A percentile compares a stretch with the other conserved stretches of the same genome.
phyloP scores from a whole-genome alignment of 2,113 vertebrate species.

The Panthera uncia region DNA sequence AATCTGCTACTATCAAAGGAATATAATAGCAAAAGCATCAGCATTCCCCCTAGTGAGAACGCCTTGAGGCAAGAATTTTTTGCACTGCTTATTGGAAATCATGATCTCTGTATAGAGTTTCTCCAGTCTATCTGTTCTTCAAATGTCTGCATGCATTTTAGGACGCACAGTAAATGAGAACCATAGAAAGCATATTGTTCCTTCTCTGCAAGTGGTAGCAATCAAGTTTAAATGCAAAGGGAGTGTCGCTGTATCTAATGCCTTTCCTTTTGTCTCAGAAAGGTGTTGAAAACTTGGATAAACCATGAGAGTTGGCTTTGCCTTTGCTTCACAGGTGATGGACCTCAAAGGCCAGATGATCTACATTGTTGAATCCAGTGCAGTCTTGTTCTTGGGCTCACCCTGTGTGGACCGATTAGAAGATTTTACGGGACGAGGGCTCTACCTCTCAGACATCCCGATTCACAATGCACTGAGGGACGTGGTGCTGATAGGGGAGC shows the following conservation, averaged over 20 bases:
- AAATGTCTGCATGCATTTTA: not conserved
- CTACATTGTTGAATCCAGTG: slow-evolving; percentile 95
- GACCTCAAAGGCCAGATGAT: slow-evolving; percentile 99
- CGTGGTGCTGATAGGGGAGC: slow-evolving; percentile 97
- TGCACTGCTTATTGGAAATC: not conserved
- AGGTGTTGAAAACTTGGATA: not conserved
- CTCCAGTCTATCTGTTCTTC: not conserved
- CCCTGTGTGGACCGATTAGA: slow-evolving; percentile 97
- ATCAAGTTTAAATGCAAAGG: not conserved
- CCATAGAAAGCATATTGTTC: not conserved
- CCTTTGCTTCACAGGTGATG: slow-evolving; percentile 90
- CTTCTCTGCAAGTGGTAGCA: not conserved
- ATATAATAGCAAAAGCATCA: not conserved
- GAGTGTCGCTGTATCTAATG: not conserved
- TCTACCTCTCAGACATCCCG: slow-evolving; percentile 98
- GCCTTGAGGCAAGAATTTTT: not conserved
- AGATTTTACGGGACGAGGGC: slow-evolving; percentile 95
- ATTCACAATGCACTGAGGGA: slow-evolving; percentile 97
- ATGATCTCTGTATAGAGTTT: not conserved
- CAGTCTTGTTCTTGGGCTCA: slow-evolving; percentile 95
- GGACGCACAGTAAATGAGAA: not conserved
- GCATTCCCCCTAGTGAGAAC: not conserved
- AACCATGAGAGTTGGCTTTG: not conserved
- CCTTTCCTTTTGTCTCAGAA: not conserved
- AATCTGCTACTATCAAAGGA: not conserved